These are phyloP conservation scores for Platorchestia sp. DNA, from an alignment of 1,140 invertebrate genomes.

Conservation along the genomic window DNA sequence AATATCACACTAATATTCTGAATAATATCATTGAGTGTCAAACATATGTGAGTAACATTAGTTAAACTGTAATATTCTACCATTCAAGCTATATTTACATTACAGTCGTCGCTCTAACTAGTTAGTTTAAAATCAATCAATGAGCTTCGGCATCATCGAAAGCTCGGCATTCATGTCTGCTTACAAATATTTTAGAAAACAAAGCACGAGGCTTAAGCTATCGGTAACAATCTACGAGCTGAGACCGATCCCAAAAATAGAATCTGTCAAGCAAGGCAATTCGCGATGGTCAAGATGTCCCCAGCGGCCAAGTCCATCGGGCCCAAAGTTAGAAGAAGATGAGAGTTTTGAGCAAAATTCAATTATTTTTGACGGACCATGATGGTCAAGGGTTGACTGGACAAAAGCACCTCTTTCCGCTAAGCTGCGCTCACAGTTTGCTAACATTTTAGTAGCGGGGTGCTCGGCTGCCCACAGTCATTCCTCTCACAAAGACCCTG, in stretches of 20 bases:
- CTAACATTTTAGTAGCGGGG: slow-evolving; percentile 23
- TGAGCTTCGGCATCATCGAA: background rate
- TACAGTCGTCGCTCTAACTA: background rate
- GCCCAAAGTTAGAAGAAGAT: background rate
- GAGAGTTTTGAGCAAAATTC: background rate
- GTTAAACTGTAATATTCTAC: too few relatives aligned
- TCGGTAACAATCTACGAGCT: background rate
- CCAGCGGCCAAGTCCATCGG: background rate
- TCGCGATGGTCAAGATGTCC: slow-evolving; percentile 21
- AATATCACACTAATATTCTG: background rate
- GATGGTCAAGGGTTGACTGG: slow-evolving; percentile 47
- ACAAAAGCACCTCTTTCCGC: slow-evolving; percentile 40
- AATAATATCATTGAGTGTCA: too few relatives aligned
- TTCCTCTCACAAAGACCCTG: background rate
- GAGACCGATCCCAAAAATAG: background rate
- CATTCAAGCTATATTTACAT: too few relatives aligned
- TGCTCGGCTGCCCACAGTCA: background rate
- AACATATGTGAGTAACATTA: too few relatives aligned
- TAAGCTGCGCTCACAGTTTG: slow-evolving; percentile 29
- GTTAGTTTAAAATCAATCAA: background rate
- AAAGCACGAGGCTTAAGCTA: background rate
- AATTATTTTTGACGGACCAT: slow-evolving; percentile 30
- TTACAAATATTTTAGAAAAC: background rate
- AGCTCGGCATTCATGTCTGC: background rate
- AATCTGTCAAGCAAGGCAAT: slow-evolving; percentile 2